A percentile compares a stretch with the other conserved stretches of the same genome.
These are phyloP conservation scores for Rhea americana DNA, from an alignment of 2,113 vertebrate species.

Conservation along the genomic window DNA sequence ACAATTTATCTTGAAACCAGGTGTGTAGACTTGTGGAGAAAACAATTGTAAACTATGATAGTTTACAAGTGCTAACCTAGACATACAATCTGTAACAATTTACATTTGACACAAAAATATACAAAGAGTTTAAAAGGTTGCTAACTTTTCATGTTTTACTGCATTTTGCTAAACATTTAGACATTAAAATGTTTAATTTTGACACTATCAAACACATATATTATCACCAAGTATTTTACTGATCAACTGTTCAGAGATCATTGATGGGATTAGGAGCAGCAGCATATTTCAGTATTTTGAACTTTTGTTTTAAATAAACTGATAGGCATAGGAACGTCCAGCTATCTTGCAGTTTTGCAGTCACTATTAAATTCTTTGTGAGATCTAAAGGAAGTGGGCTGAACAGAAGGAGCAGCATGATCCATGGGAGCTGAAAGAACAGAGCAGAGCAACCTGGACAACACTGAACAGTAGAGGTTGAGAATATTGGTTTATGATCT, in stretches of 20 bases:
- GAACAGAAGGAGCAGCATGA: neutral
- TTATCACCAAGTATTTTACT: neutral
- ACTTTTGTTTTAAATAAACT: neutral
- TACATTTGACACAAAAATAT: neutral
- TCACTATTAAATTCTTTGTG: neutral
- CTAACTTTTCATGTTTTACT: neutral
- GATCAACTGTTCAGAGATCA: neutral
- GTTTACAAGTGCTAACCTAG: neutral
- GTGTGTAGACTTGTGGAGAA: neutral
- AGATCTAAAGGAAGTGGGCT: neutral
- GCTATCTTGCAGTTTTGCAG: neutral
- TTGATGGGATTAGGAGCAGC: neutral
- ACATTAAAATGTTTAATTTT: neutral
- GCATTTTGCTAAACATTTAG: neutral
- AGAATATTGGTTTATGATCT: neutral
- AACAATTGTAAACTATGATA: neutral
- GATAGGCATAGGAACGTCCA: neutral
- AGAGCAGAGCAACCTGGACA: neutral
- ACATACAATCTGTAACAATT: neutral
- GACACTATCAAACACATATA: neutral
- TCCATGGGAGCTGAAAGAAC: neutral
- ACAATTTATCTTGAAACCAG: neutral
- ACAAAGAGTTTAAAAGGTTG: neutral
- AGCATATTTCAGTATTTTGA: neutral
- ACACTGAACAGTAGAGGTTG: neutral